Base-by-base conservation (phyloP, 1,140 invertebrate genomes). In the Eulimnadia texana region DNA sequence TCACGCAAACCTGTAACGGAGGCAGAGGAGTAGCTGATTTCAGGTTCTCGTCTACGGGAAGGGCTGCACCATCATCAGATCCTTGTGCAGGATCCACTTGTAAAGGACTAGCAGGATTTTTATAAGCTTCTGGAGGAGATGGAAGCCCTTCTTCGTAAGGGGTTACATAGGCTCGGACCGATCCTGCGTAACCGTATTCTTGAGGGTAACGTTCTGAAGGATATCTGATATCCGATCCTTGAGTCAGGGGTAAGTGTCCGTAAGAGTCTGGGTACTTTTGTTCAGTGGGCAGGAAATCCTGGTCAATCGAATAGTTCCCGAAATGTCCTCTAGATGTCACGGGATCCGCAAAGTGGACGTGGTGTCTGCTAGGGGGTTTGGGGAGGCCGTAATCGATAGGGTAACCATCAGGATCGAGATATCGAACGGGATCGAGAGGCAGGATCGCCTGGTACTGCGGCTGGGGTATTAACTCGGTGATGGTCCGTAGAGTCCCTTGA, bases 181-280 rank as follows among this genome's bases (percentile, higher is more conserved):
- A 29, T 11, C 24, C 10, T 20, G 51, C 58, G 24, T 42, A 50
- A 50, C 29, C 61, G 42, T 62, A 22, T 13, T 42, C 19, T 27
- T 62, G 80, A 0, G 85, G 85, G 71, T 88, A 88, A 1, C 86
- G 85, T 66, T 88, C 86, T 25, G 82, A 80, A 1, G 85, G 87
- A 68, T 87, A 86, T 62, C 86, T 78, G 16, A 86, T 79, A 13
- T 33, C 24, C 9, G 29, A 13, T 19, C 55, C 16, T 27, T 27
- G 60, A n/a, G 49, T 51, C 23, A 50, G 28, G 24, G 59, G 52
- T 50, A 65, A 54, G 6, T 22, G 52, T 24, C 51, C 27, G 20
- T 52, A 60, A 0, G 52, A 51, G 52, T 60, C 24, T 2, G 55
- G 50, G 47, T 64, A 62, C 33, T 64, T 64, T 28, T 59, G 62